phyloP scores from a whole-genome alignment of 2,797 vertebrate genomes.

The Kryptolebias ocellatus region DNA sequence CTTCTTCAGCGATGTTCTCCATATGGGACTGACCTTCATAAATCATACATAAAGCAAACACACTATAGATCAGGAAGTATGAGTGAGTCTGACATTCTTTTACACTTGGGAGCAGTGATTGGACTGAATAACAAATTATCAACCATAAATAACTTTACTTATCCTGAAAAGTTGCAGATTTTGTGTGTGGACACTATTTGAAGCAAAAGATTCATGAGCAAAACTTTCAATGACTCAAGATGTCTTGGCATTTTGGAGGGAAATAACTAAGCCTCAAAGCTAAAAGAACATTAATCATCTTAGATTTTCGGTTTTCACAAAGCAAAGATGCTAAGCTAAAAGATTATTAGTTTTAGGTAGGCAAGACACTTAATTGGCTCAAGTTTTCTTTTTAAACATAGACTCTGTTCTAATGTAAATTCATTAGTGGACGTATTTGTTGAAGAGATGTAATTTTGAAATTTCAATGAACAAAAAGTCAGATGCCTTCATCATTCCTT shows the following conservation, averaged over 20 bases:
- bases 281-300: conserved; percentile 5
- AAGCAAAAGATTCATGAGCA: conserved; percentile 21
- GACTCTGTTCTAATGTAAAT: not conserved
- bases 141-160: conserved; percentile 45
- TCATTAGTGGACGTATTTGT: too few relatives aligned
- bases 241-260: conserved; percentile 11
- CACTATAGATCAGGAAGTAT: conserved; percentile 30
- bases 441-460: too few relatives aligned
- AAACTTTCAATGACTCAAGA: conserved; percentile 8
- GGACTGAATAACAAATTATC: conserved; percentile 39
- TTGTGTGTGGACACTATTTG: conserved; percentile 11
- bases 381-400: not conserved
- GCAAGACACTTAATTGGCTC: not conserved
- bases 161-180: conserved; percentile 31
- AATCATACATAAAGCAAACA: conserved; percentile 37
- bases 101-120: conserved; percentile 16
- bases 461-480: not conserved
- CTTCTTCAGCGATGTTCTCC: conserved; percentile 19
- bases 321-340: not conserved
- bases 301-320: not conserved
- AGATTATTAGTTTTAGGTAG: not conserved
- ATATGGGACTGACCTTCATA: conserved; percentile 40
- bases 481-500: not conserved
- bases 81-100: conserved; percentile 38
- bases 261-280: conserved; percentile 20